phyloP scores from a whole-genome alignment of 2,113 vertebrate genomes.

The Origma solitaria region DNA sequence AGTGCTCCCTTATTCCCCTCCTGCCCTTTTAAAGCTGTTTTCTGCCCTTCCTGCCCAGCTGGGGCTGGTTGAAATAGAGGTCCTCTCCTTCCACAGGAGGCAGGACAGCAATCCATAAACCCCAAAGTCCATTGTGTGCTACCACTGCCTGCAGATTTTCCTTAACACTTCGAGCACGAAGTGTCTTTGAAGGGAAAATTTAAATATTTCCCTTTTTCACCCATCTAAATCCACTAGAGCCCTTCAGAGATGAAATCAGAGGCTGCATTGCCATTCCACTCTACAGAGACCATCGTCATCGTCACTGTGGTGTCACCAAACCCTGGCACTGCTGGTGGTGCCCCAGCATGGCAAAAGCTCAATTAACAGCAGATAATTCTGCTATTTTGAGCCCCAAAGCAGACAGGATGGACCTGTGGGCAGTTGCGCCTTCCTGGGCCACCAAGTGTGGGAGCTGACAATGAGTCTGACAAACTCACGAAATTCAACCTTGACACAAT shows the following conservation, averaged over 20 bases:
- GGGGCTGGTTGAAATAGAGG: not conserved
- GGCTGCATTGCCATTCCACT: not conserved
- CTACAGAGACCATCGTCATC: not conserved
- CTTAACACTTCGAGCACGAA: fast-evolving
- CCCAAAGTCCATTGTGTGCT: not conserved
- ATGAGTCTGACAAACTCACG: no score
- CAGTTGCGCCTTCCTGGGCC: not conserved
- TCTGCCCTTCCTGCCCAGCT: not conserved
- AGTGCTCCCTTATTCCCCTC: not conserved
- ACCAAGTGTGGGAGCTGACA: no score
- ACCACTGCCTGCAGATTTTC: not conserved
- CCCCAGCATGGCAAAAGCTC: not conserved
- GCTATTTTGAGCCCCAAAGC: fast-evolving
- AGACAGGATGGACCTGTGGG: fast-evolving
- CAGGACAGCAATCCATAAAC: not conserved
- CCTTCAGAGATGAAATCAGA: not conserved
- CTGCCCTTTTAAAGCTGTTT: not conserved
- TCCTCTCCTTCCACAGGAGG: not conserved
- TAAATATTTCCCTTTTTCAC: not conserved
- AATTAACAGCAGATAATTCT: not conserved
- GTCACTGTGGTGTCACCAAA: not conserved
- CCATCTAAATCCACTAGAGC: not conserved
- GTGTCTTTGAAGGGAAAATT: not conserved
- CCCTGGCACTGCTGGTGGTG: not conserved
- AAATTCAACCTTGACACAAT: no score